Evolutionary conservation across 2,113 vertebrate genomes (phyloP), one percentile per base, ranked within the genome.

Genomic region (Agelaius tricolor): DNA sequence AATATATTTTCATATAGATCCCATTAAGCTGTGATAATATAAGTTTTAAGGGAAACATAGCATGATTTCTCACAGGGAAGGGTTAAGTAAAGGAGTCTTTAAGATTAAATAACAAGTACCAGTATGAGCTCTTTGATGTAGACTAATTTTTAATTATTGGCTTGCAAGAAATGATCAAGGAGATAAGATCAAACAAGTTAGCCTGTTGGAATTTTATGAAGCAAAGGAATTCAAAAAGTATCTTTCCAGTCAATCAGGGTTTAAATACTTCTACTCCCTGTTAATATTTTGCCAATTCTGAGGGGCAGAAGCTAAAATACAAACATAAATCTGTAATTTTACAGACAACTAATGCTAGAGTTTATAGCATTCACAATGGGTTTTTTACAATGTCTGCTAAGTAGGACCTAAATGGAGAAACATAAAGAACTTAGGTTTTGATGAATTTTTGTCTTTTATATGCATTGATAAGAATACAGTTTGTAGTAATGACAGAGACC

Each of bases 161-260:
- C 71, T 77, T 88, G 65, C 68, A 88, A 75, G 87, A 95, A 72
- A 61, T 90, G 74, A 95, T 94, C 2, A 6, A 87, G 66, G 68
- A 93, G 89, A 93, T 72, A 78, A 91, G 83, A 95, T 90, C 75
- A 93, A 94, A 93, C 74, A 92, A 66, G 44, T 84, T 81, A 88
- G 39, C 54, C 61, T 82, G 55, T 47, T 78, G 87, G 74, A 65
- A 63, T 68, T 94, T 92, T 90, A 83, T 87, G 63, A 86, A 89
- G 51, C 51, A 85, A 74, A 72, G 57, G 71, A 79, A 85, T 76
- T 92, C 71, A 66, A 0, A 41, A 91, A 74, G 61, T 84, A 78
- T 91, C 62, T 93, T 95, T 73, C 41, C 33, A 77, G 67, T 84
- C 68, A 63, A 18, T 79, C 52, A 74, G 19, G 17, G 16, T 26